Evolutionary conservation across 2,888 invertebrate species (phyloP).

Genomic region (Seladonia tumulorum): DNA sequence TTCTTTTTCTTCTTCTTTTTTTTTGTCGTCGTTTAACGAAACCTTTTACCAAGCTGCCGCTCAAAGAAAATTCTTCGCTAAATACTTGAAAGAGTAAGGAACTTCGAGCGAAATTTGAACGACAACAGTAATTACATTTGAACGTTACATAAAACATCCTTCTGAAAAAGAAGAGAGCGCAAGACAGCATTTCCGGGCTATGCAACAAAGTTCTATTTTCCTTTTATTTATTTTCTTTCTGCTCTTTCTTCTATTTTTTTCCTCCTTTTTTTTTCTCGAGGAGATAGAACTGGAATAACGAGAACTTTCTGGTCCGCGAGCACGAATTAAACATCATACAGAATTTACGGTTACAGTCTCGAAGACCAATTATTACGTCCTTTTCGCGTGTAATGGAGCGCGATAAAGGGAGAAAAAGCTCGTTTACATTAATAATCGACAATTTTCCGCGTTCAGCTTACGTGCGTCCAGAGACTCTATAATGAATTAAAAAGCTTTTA

Average conservation of each 20-base stretch:
- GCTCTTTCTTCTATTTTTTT: background rate
- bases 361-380: conserved; percentile 15
- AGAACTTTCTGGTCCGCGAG: conserved; percentile 4
- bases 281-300: conserved; percentile 9
- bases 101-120: conserved; percentile 36
- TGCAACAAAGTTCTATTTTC: background rate
- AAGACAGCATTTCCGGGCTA: background rate
- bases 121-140: conserved; percentile 45
- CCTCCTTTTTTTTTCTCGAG: background rate
- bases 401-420: background rate
- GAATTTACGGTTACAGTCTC: conserved; percentile 20
- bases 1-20: background rate
- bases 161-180: conserved; percentile 10
- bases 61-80: conserved; percentile 35
- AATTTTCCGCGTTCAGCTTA: background rate
- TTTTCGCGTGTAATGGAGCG: conserved; percentile 28
- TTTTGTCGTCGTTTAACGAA: background rate
- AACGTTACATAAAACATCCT: conserved; percentile 27
- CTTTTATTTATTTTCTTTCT: conserved; percentile 17
- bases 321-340: conserved; percentile 37
- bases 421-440: conserved; percentile 1
- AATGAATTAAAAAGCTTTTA: background rate
- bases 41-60: background rate
- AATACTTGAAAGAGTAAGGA: conserved; percentile 32
- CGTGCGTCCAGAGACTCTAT: background rate